Percentiles rank a stretch among this genome's conserved stretches.
These are phyloP conservation scores for Ornithoptera alexandrae DNA, from an alignment of 2,888 invertebrate genomes.

Conservation along the genomic window DNA sequence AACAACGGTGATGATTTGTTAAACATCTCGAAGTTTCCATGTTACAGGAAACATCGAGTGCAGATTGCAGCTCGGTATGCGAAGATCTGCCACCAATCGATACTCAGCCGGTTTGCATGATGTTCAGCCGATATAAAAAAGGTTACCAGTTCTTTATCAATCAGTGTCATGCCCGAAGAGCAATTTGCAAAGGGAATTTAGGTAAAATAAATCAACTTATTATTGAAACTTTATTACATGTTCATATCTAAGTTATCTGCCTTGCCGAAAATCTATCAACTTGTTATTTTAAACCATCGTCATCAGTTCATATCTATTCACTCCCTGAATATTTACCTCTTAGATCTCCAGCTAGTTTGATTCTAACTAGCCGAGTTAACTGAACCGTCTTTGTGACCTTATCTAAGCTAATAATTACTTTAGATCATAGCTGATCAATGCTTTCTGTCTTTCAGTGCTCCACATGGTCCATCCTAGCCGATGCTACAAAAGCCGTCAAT, in stretches of 20 bases:
- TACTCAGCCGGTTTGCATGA: constrained; percentile 64
- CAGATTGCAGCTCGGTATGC: constrained; percentile 51
- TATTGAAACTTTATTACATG: not conserved
- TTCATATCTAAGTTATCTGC: not conserved
- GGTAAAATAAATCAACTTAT: constrained; percentile 42
- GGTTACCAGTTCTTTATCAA: constrained; percentile 65
- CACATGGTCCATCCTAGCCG: constrained; percentile 61
- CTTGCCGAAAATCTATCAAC: not conserved
- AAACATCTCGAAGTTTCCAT: not conserved
- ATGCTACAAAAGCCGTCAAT: constrained; percentile 54
- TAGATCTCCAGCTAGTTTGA: too few species aligned
- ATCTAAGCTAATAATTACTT: not conserved
- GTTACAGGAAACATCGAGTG: constrained; percentile 4
- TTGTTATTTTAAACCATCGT: too few species aligned
- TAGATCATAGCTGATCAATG: not conserved
- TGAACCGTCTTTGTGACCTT: not conserved
- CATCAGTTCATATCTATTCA: too few species aligned
- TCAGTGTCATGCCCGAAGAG: constrained; percentile 62
- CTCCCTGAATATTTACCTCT: too few species aligned
- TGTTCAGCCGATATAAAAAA: constrained; percentile 67
- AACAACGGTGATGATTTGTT: not conserved
- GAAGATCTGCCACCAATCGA: constrained; percentile 54
- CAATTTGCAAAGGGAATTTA: constrained; percentile 60
- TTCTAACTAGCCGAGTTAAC: too few species aligned
- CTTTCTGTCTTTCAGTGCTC: constrained; percentile 51